phyloP scores from a whole-genome alignment of 1,140 invertebrate genomes.

The Zaprionus tsacasi region DNA sequence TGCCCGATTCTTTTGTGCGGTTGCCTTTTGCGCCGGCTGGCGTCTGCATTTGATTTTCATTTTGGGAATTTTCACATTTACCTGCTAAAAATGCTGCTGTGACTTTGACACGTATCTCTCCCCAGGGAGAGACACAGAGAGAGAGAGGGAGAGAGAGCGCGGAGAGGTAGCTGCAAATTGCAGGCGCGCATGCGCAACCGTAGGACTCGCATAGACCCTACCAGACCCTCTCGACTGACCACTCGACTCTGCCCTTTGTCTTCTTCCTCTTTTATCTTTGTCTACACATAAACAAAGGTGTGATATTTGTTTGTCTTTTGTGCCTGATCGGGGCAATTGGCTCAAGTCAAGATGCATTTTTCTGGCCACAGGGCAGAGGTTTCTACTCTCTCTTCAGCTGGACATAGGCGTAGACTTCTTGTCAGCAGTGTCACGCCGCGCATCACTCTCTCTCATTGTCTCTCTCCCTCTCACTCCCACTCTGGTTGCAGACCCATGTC shows the following conservation, averaged over 20 bases:
- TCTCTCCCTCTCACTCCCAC: not conserved
- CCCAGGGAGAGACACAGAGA: conserved; percentile 2
- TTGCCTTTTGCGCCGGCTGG: conserved; percentile 31
- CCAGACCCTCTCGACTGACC: conserved; percentile 47
- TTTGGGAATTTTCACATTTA: conserved; percentile 80
- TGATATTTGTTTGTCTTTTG: conserved; percentile 83
- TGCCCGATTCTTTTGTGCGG: conserved; percentile 64
- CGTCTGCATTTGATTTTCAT: conserved; percentile 70
- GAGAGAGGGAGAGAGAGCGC: not conserved
- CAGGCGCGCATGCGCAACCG: conserved; percentile 73
- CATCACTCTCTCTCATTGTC: conserved; percentile 5
- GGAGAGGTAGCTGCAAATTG: conserved; percentile 17
- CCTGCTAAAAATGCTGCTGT: conserved; percentile 78
- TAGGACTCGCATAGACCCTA: conserved; percentile 12
- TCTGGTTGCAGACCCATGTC: not conserved
- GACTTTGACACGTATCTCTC: conserved; percentile 67
- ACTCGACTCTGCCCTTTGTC: conserved; percentile 34
- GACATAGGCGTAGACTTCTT: conserved; percentile 63
- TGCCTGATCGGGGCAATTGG: conserved; percentile 79
- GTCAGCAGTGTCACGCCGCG: conserved; percentile 67
- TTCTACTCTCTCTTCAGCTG: conserved; percentile 10
- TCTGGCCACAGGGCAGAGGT: conserved; percentile 8
- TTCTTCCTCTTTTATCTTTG: not conserved
- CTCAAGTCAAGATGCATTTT: conserved; percentile 79
- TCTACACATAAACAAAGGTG: conserved; percentile 72